These are phyloP conservation scores for Malurus alboscapulatus DNA, from an alignment of 2,113 vertebrate genomes.

Conservation along the genomic window DNA sequence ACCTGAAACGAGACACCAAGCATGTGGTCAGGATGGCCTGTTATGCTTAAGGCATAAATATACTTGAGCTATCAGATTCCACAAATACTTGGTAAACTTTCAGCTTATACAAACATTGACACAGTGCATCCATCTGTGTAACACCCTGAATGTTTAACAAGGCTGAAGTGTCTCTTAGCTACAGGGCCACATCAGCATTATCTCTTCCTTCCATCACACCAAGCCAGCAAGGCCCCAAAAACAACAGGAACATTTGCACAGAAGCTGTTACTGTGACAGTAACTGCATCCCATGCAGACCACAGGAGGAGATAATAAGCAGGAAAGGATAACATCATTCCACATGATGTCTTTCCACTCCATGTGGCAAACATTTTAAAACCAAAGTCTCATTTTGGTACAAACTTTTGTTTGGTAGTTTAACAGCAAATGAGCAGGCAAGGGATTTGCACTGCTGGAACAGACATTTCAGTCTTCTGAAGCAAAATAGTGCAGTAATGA, in stretches of 20 bases:
- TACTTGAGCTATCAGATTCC: not conserved
- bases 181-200: not conserved
- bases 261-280: not conserved
- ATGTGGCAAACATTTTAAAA: accelerated
- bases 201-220: not conserved
- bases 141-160: not conserved
- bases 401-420: not conserved
- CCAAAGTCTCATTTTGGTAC: not conserved
- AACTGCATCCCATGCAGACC: not conserved
- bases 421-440: not conserved
- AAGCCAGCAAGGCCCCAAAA: not conserved
- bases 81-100: not conserved
- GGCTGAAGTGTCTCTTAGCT: not conserved
- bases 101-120: not conserved
- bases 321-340: not conserved
- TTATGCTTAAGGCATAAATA: not conserved
- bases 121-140: not conserved
- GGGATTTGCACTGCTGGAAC: not conserved
- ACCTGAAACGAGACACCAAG: conserved; percentile 73
- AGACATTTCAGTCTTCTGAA: not conserved
- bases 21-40: not conserved
- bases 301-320: not conserved
- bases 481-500: not conserved
- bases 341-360: not conserved
- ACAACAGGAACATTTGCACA: not conserved